Evolutionary conservation across 1,140 invertebrate genomes (phyloP).

Genomic region (Drosophila serrata): DNA sequence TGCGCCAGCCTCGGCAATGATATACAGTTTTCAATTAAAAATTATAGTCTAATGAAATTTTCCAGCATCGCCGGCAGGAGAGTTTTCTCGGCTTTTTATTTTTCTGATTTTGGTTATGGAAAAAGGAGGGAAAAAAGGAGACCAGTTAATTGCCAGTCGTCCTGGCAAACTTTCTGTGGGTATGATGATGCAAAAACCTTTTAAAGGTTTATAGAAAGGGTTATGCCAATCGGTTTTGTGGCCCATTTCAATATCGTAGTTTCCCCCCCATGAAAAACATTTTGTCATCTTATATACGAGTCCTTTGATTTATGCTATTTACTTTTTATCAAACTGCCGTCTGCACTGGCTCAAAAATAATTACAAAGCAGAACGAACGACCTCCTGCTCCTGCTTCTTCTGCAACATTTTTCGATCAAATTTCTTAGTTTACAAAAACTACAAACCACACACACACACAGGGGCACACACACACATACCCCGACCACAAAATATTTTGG

Average conservation of each 20-base stretch:
- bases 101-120: neutral
- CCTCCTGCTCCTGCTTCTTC: neutral
- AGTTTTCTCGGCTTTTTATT: constrained; percentile 41
- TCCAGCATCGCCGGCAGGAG: constrained; percentile 49
- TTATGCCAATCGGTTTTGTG: constrained; percentile 24
- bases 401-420: constrained; percentile 61
- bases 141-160: constrained; percentile 48
- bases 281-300: constrained; percentile 39
- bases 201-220: constrained; percentile 24
- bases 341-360: constrained; percentile 57
- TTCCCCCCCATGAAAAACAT: constrained; percentile 3
- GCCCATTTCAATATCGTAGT: constrained; percentile 2
- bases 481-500: constrained; percentile 57
- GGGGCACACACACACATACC: neutral
- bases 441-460: constrained; percentile 2
- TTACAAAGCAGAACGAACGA: constrained; percentile 40
- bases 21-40: constrained; percentile 79
- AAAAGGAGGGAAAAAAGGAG: neutral
- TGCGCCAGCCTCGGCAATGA: constrained; percentile 64
- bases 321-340: constrained; percentile 60
- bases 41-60: constrained; percentile 77
- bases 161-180: constrained; percentile 3
- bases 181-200: constrained; percentile 4
- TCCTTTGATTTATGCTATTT: constrained; percentile 61
- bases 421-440: constrained; percentile 67